Evolutionary conservation across 2,888 invertebrate genomes (phyloP).

Genomic region (Neuroscelio doddi): DNA sequence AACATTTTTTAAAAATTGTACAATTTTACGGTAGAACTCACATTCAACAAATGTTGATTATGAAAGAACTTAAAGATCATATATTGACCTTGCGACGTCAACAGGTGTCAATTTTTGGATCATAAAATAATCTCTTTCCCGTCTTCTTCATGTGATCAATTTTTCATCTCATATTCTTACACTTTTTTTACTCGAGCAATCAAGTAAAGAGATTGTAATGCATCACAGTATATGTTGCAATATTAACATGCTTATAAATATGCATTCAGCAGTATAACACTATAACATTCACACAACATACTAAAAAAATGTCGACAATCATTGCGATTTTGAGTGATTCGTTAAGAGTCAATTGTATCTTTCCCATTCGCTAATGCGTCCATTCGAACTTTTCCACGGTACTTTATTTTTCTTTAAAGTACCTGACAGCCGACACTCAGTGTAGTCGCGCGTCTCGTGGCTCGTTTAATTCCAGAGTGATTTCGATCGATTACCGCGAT

Average conservation of each 20-base stretch:
- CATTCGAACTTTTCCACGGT: slow-evolving; percentile 58
- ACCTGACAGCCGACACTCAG: slow-evolving; percentile 41
- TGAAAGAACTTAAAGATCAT: too few species aligned
- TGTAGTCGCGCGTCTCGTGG: slow-evolving; percentile 36
- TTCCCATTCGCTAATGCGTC: slow-evolving; percentile 69
- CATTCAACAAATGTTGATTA: too few species aligned
- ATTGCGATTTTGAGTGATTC: slow-evolving; percentile 54
- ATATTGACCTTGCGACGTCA: too few species aligned
- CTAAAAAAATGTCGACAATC: slow-evolving; percentile 42
- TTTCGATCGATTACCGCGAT: slow-evolving; percentile 70
- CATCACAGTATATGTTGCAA: slow-evolving; percentile 10
- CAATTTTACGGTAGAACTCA: too few species aligned
- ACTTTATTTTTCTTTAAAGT: slow-evolving; percentile 71
- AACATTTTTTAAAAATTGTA: too few species aligned
- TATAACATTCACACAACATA: slow-evolving; percentile 4
- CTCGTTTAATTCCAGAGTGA: slow-evolving; percentile 60
- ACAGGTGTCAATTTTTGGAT: too few species aligned
- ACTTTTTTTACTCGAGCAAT: too few species aligned
- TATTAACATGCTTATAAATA: slow-evolving; percentile 12
- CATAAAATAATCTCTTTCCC: too few species aligned
- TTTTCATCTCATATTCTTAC: too few species aligned
- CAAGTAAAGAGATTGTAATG: too few species aligned
- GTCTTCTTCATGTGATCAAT: too few species aligned
- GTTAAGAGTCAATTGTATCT: slow-evolving; percentile 66
- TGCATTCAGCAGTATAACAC: slow-evolving; percentile 8